Evolutionary conservation across 2,113 vertebrate genomes (phyloP), one percentile per base, ranked within the genome.

Genomic region (Struthidea cinerea): DNA sequence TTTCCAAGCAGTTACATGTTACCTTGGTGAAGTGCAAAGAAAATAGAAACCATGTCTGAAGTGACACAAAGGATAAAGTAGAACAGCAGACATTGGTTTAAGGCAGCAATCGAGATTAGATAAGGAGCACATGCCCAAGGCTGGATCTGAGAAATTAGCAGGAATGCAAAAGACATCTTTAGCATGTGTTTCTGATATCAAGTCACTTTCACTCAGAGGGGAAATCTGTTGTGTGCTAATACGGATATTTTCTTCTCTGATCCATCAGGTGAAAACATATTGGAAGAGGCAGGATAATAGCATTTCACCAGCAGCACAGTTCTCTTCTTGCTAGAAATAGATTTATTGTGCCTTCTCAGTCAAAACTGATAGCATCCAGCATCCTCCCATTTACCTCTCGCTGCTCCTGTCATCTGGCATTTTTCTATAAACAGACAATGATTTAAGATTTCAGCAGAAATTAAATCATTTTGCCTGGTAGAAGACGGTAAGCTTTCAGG

Each of bases 21-120:
- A 89, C 90, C 77, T 92, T 93, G 83, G 93, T 95, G 95, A 95
- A 93, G 77, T 76, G 92, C 92, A 91, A 94, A 84, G 90, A 96
- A 97, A 96, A 96, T 52, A 93, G 93, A 93, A 96, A 89, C 69
- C 83, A 59, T 61, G 74, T 93, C 96, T 94, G 86, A 90, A 94
- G 70, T 93, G 82, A 90, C 53, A 63, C 39, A 47, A 53, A 90
- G 84, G 79, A 71, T 73, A 78, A 89, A 56, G 49, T 35, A 32
- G 46, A 95, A 46, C 20, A 77, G 55, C 83, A 83, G 91, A 77
- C 73, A 35, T 21, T 41, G 53, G 69, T 21, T 81, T 53, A 63
- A 27, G 50, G 63, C 27, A 73, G 83, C 39, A 80, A 28, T 84
- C 4, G 4, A 95, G 94, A 96, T 93, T 69, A 94, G 96, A 86